Base-by-base conservation (phyloP, 2,113 vertebrate genomes). In the Platanista minor region DNA sequence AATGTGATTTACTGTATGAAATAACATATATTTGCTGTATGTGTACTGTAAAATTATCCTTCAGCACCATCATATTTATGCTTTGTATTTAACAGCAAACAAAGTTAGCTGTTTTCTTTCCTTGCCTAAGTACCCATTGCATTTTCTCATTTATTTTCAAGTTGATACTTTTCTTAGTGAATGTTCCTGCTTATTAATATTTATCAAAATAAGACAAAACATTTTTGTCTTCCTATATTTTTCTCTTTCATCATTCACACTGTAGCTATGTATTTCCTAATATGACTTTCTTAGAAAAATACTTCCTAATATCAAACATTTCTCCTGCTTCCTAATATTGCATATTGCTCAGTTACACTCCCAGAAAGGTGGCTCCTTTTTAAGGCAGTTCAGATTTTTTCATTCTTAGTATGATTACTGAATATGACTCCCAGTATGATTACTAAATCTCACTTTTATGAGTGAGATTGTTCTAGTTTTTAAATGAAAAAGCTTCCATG, bases 1-100 rank as follows among this genome's bases (percentile, higher is more conserved):
- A 96, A 77, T n/a, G 43, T 96, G 84, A 97, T 95, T 97, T 95
- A 94, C 87, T 82, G 74, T 90, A 96, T 87, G 77, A 80, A 94
- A 43, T 71, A 21, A 2, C n/a, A 82, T 66, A 8, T 36, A 18
- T 89, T 95, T 93, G 61, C 31, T 88, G 18, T 36, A 39, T 43
- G 52, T 33, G 52, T 39, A 8, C 49, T 1, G 0, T 41, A 90
- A 77, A 91, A 72, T 18, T 92, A 23, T 18, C 1, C 8, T n/a
- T 71, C 20, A 39, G 49, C 29, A 41, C 5, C 5, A 13, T 14
- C 10, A 36, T 2, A 78, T 8, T 36, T 61, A 43, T 27, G 18
- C 23, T 49, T 71, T 27, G 15, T 31, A 46, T 75, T 69, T 54
- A 59, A 31, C 5, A 62, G 20, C 5, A 49, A 59, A 64, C 11